Conservation (phyloP, 2,113 vertebrate genomes). For the Strix uralensis region DNA sequence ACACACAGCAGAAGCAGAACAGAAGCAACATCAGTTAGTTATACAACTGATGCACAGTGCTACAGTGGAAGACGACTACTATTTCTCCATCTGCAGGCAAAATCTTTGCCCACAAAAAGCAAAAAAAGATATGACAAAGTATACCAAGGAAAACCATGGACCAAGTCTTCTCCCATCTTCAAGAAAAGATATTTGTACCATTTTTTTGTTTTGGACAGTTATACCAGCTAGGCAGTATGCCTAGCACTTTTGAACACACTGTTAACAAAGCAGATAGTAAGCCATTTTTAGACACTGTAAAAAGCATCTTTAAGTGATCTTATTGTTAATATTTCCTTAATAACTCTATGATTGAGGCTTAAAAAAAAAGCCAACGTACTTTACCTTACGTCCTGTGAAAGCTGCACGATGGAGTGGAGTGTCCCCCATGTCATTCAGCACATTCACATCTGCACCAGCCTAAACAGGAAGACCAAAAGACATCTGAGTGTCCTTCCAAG, state of each 20-base stretch:
- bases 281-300: neutral
- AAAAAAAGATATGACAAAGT: neutral
- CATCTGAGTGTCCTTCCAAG: neutral
- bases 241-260: neutral
- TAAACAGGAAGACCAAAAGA: conserved; percentile 63
- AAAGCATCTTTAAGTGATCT: neutral
- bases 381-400: conserved; percentile 86
- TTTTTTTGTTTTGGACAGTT: neutral
- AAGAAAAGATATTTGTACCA: neutral
- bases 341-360: neutral
- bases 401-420: conserved; percentile 90
- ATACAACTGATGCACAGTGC: no score
- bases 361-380: neutral
- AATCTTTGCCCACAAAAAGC: neutral
- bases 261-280: neutral
- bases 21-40: neutral
- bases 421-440: conserved; percentile 88
- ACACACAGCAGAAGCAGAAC: neutral
- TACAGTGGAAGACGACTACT: neutral
- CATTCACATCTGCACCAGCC: conserved; percentile 86
- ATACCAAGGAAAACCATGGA: neutral
- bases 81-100: neutral
- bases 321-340: neutral
- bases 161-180: neutral
- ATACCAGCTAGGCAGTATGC: neutral